Evolutionary conservation across 2,113 vertebrate genomes (phyloP).

Genomic region (Delphinus delphis): DNA sequence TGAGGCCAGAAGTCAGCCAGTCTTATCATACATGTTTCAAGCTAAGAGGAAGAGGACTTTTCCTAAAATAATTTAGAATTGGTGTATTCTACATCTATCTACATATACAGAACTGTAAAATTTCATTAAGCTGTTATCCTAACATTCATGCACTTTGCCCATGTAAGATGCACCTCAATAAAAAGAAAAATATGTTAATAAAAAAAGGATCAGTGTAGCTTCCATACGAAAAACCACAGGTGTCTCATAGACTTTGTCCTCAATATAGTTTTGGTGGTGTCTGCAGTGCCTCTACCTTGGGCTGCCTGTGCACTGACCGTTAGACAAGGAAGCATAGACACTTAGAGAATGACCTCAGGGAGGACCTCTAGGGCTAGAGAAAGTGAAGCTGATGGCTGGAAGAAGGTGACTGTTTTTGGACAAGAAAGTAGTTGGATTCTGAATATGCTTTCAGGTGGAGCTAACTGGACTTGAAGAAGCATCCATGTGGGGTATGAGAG

Average conservation of each 20-base stretch:
- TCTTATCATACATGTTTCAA: neutral
- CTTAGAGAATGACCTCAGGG: neutral
- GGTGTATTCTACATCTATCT: rapidly evolving
- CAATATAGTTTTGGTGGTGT: too few species aligned
- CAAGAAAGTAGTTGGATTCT: neutral
- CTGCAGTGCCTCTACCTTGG: neutral
- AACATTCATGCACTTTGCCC: neutral
- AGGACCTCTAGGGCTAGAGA: too few species aligned
- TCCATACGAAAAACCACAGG: neutral
- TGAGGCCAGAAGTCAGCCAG: neutral
- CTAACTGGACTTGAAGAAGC: neutral
- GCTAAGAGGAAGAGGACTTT: neutral
- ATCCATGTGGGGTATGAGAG: rapidly evolving
- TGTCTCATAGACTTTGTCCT: neutral
- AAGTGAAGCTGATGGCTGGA: neutral
- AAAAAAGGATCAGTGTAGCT: neutral
- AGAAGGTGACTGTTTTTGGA: neutral
- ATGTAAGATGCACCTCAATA: neutral
- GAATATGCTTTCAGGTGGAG: too few species aligned
- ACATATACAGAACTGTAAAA: neutral
- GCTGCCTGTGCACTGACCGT: rapidly evolving
- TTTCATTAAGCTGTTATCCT: too few species aligned
- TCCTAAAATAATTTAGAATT: neutral
- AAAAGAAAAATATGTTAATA: neutral
- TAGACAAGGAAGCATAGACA: neutral